Percentiles rank a stretch among this genome's conserved stretches.
These are phyloP conservation scores for Cheumatopsyche charites DNA, from an alignment of 1,140 invertebrate genomes.

Conservation along the genomic window DNA sequence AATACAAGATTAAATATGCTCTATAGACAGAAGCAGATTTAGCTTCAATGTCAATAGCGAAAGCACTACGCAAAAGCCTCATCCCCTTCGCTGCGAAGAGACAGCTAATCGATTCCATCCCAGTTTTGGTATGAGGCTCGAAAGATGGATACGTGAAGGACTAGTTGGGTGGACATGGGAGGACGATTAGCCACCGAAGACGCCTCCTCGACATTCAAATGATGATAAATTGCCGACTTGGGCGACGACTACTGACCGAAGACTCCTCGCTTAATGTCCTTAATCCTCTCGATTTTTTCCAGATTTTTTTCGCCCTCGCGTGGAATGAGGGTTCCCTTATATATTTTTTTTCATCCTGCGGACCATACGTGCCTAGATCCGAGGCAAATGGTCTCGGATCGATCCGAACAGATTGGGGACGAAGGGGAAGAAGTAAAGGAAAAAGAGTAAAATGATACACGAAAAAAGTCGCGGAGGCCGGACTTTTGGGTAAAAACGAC, in stretches of 20 bases:
- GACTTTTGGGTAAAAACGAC: too few species aligned
- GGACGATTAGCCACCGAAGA: conserved; percentile 10
- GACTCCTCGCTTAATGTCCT: conserved; percentile 1
- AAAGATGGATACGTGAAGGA: neutral
- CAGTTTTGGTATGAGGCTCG: neutral
- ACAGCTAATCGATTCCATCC: conserved; percentile 11
- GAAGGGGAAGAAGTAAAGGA: too few species aligned
- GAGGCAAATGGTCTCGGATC: too few species aligned
- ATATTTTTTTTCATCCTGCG: neutral
- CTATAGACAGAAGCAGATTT: too few species aligned
- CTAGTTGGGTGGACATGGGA: neutral
- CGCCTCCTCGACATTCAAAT: conserved; percentile 18
- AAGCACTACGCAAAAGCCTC: too few species aligned
- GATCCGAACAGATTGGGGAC: too few species aligned
- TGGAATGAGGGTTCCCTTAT: too few species aligned
- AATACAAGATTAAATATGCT: too few species aligned
- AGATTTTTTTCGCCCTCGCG: neutral
- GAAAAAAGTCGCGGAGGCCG: too few species aligned
- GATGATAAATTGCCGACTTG: conserved; percentile 26
- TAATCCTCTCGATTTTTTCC: neutral
- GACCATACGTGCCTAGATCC: neutral
- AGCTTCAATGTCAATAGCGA: neutral
- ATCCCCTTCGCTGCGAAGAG: neutral
- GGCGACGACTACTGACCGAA: conserved; percentile 6
- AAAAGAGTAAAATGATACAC: too few species aligned